Conservation (phyloP, 2,113 vertebrate genomes). For the Lanius collurio region DNA sequence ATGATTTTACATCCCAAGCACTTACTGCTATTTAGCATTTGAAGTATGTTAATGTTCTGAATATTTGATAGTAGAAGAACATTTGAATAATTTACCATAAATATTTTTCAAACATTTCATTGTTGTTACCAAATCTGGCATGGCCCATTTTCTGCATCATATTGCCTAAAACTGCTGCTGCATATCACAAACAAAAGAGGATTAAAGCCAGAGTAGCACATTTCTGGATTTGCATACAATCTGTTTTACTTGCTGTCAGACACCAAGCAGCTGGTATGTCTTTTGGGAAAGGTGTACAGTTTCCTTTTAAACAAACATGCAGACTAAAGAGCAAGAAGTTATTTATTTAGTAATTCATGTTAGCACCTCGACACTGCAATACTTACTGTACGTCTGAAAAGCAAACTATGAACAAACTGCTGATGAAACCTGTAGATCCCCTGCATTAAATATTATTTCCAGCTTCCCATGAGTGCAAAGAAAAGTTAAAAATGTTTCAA, state of each 20-base stretch:
- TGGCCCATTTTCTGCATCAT: background rate
- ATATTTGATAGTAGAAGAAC: background rate
- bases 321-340: background rate
- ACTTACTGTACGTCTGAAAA: background rate
- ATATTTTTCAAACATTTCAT: slow-evolving; percentile 26
- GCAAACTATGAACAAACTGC: background rate
- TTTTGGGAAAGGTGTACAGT: background rate
- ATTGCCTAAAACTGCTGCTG: background rate
- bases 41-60: background rate
- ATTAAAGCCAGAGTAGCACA: background rate
- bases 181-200: background rate
- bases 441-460: background rate
- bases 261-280: background rate
- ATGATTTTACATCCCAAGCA: background rate
- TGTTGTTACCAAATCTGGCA: background rate
- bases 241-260: slow-evolving; percentile 5
- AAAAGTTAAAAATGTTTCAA: background rate
- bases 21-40: background rate
- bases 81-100: slow-evolving; percentile 20
- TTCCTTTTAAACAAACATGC: background rate
- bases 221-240: slow-evolving; percentile 19
- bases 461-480: background rate
- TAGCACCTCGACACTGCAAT: background rate
- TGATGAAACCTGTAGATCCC: background rate
- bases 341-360: background rate